Conservation (phyloP, 1,140 invertebrate species). For the Aphelenchoides avenae region DNA sequence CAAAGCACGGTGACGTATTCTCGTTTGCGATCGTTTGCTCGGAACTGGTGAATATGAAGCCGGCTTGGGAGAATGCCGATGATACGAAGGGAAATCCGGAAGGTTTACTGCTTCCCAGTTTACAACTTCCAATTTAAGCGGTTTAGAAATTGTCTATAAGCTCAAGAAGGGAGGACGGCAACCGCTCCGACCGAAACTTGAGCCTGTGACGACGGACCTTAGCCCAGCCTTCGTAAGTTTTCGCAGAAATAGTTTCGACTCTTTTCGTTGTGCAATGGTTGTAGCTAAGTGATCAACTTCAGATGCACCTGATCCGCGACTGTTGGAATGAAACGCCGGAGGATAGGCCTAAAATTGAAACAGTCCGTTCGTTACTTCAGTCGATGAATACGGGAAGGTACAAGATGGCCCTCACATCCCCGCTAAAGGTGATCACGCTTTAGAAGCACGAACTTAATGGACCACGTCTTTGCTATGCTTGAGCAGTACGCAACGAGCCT, state of each 20-base stretch:
- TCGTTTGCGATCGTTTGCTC: constrained; percentile 52
- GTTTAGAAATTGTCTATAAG: too few species aligned
- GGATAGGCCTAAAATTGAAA: constrained; percentile 41
- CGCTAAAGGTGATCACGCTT: constrained; percentile 5
- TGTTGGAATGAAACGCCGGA: constrained; percentile 44
- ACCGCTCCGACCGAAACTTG: too few species aligned
- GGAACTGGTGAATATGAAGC: constrained; percentile 62
- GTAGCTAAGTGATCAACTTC: too few species aligned
- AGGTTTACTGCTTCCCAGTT: constrained; percentile 6
- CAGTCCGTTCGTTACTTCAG: constrained; percentile 23
- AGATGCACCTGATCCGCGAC: constrained; percentile 48
- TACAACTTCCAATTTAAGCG: constrained; percentile 9
- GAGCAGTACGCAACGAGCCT: constrained; percentile 78
- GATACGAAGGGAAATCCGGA: constrained; percentile 43
- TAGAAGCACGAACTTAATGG: constrained; percentile 76
- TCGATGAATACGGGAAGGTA: constrained; percentile 39
- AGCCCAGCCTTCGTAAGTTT: too few species aligned
- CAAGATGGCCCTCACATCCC: too few species aligned
- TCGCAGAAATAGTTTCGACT: too few species aligned
- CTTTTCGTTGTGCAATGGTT: too few species aligned
- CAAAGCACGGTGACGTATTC: constrained; percentile 41
- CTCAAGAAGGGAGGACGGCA: too few species aligned
- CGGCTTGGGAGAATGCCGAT: constrained; percentile 59
- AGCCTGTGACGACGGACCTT: too few species aligned
- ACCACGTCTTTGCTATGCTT: constrained; percentile 80